Percentiles rank a stretch among this genome's conserved stretches.
Evolutionary conservation across 2,888 invertebrate genomes (phyloP).

Genomic region (Sussaba pulchella): DNA sequence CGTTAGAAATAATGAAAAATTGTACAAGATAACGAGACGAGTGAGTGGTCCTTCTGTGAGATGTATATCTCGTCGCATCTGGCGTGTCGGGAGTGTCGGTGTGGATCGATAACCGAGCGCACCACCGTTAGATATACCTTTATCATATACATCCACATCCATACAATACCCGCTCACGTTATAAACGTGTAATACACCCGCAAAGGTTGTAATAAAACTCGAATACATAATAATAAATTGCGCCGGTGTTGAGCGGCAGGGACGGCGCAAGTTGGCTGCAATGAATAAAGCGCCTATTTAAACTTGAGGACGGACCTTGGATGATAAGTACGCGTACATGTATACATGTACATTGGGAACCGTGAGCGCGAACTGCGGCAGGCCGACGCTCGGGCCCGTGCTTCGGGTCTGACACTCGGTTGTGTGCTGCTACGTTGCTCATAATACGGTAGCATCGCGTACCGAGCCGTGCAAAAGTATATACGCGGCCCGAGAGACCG

Average conservation of each 20-base stretch:
- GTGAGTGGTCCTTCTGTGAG: not conserved
- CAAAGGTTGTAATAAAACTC: conserved; percentile 59
- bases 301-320: conserved; percentile 69
- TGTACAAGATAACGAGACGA: not conserved
- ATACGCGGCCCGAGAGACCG: conserved; percentile 40
- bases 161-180: not conserved
- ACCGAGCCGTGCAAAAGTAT: conserved; percentile 38
- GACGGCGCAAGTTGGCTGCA: conserved; percentile 52
- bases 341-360: not conserved
- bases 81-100: conserved; percentile 14
- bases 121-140: not conserved
- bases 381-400: not conserved
- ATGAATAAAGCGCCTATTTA: conserved; percentile 67
- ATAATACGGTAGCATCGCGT: conserved; percentile 44
- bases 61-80: not conserved
- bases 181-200: conserved; percentile 3
- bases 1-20: conserved; percentile 10
- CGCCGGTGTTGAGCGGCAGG: conserved; percentile 43
- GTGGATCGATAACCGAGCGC: conserved; percentile 25
- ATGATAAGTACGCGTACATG: not conserved
- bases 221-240: conserved; percentile 66
- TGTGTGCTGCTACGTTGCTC: conserved; percentile 18
- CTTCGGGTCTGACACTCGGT: conserved; percentile 21
- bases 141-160: not conserved
- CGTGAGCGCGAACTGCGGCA: conserved; percentile 40